These are phyloP conservation scores for Synergus itoensis DNA, from an alignment of 2,888 invertebrate species.

Conservation along the genomic window DNA sequence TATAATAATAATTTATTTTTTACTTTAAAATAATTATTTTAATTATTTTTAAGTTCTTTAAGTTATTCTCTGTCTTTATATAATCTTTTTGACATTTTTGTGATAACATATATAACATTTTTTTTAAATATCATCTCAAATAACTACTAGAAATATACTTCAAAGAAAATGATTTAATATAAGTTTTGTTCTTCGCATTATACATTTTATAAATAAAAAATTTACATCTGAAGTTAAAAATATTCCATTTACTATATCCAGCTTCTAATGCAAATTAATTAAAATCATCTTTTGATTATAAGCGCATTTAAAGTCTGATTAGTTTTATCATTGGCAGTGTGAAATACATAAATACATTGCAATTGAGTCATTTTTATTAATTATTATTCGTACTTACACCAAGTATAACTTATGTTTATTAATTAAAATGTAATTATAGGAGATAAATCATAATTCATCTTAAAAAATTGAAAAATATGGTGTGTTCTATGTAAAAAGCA, in stretches of 20 bases:
- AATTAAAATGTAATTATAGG: background rate
- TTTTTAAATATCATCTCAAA: too few relatives aligned
- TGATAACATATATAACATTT: too few relatives aligned
- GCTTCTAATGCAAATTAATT: background rate
- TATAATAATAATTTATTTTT: too few relatives aligned
- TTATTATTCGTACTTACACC: background rate
- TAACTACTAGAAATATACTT: too few relatives aligned
- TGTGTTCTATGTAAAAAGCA: background rate
- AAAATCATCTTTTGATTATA: background rate
- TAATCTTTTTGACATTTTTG: too few relatives aligned
- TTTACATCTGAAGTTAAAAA: background rate
- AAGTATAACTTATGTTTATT: background rate
- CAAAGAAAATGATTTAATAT: too few relatives aligned
- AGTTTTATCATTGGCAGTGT: too few relatives aligned
- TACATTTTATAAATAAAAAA: background rate
- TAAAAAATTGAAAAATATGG: background rate
- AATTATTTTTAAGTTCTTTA: too few relatives aligned
- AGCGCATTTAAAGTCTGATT: background rate
- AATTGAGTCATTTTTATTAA: background rate
- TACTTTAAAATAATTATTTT: too few relatives aligned
- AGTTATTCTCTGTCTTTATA: too few relatives aligned
- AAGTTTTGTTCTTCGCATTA: background rate
- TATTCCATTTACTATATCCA: background rate
- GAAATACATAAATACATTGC: background rate
- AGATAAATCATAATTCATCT: background rate